Evolutionary conservation across 2,797 vertebrate species (phyloP).

Genomic region (Sebastes alutus): DNA sequence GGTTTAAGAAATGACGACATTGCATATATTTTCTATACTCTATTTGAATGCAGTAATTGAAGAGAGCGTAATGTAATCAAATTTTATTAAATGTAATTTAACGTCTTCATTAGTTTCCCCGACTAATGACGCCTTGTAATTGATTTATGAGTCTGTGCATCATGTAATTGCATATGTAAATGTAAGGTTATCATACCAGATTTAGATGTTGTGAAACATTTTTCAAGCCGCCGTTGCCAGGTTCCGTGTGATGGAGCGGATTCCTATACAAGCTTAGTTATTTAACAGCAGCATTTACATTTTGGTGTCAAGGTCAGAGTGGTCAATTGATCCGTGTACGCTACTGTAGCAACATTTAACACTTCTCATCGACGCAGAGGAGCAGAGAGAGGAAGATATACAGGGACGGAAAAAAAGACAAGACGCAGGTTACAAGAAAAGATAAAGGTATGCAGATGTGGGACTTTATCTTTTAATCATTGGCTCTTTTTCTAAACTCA

Average conservation of each 20-base stretch:
- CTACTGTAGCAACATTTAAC: conserved; percentile 28
- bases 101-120: background rate
- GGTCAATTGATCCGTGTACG: conserved; percentile 56
- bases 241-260: conserved; percentile 23
- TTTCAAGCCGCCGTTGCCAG: background rate
- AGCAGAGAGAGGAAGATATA: background rate
- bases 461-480: conserved; percentile 33
- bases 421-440: conserved; percentile 8
- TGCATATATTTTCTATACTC: conserved; percentile 21
- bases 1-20: conserved; percentile 37
- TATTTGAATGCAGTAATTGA: conserved; percentile 26
- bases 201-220: background rate
- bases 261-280: conserved; percentile 22
- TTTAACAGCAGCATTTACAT: conserved; percentile 55
- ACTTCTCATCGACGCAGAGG: conserved; percentile 18
- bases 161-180: conserved; percentile 9
- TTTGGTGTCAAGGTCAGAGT: conserved; percentile 43
- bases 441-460: conserved; percentile 45
- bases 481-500: conserved; percentile 68
- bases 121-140: background rate
- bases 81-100: background rate
- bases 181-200: background rate
- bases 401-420: background rate
- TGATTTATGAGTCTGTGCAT: background rate
- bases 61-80: background rate